phyloP scores from a whole-genome alignment of 92 coral and sea anemone genomes.

The Umimayanthus kanabou region DNA sequence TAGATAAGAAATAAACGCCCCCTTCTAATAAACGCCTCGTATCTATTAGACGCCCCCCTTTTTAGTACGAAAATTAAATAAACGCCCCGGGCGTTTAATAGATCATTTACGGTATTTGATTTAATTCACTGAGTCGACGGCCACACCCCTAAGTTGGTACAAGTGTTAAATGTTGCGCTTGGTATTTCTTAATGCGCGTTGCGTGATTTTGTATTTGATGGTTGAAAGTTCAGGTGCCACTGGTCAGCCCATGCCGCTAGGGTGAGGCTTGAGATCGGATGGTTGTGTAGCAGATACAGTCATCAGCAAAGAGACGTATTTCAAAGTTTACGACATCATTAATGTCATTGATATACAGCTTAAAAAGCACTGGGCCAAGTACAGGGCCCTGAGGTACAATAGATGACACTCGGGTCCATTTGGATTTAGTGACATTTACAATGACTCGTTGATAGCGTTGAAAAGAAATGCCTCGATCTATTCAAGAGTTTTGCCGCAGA shows the following conservation, averaged over 20 bases:
- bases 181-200: not conserved
- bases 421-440: conserved; percentile 37
- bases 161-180: not conserved
- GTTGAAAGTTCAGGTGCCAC: conserved; percentile 11
- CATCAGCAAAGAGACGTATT: conserved; percentile 26
- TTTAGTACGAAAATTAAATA: too few species aligned
- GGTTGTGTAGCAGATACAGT: conserved; percentile 36
- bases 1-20: too few species aligned
- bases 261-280: conserved; percentile 9
- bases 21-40: too few species aligned
- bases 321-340: conserved; percentile 18
- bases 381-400: conserved; percentile 34
- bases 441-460: conserved; percentile 35
- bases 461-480: conserved; percentile 14
- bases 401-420: conserved; percentile 25
- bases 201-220: not conserved
- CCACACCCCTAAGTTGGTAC: not conserved
- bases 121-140: not conserved
- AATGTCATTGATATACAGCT: conserved; percentile 32
- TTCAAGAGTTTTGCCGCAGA: not conserved
- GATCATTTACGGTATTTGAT: too few species aligned
- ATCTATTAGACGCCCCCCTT: too few species aligned
- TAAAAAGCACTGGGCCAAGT: conserved; percentile 30
- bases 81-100: too few species aligned
- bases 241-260: not conserved